These are phyloP conservation scores for Loxodonta africana DNA, from an alignment of 2,113 vertebrate genomes.

Conservation along the genomic window DNA sequence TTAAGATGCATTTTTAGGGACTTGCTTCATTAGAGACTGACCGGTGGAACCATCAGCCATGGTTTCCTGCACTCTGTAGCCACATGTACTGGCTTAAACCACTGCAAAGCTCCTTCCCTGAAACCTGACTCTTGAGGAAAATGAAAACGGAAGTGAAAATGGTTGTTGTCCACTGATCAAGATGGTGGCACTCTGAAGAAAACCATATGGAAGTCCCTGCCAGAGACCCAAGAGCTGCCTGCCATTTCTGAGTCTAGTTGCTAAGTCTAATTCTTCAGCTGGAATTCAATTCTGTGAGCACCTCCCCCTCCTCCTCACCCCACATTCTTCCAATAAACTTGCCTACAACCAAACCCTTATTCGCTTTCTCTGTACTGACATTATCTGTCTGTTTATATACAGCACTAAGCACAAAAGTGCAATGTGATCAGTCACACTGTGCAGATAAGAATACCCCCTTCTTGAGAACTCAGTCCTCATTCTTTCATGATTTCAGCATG, in stretches of 20 bases:
- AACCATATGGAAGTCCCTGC: neutral
- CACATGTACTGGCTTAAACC: neutral
- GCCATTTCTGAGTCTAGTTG: neutral
- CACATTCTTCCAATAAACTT: neutral
- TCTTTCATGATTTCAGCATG: neutral
- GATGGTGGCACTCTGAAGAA: neutral
- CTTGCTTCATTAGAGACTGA: neutral
- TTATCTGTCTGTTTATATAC: neutral
- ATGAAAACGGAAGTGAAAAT: neutral
- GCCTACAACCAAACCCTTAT: neutral
- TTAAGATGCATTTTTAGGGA: neutral
- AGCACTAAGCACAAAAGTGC: neutral
- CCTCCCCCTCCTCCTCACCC: neutral
- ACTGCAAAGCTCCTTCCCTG: neutral
- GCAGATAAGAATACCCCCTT: neutral
- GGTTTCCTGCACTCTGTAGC: neutral
- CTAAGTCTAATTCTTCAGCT: neutral
- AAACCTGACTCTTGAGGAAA: neutral
- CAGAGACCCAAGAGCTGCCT: neutral
- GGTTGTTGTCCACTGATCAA: neutral
- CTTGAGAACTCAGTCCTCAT: neutral
- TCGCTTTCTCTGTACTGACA: neutral
- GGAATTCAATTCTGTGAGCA: neutral
- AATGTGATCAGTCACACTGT: neutral
- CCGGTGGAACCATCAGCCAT: neutral